Evolutionary conservation across 1,140 invertebrate genomes (phyloP).

Genomic region (Neotoxoptera formosana): DNA sequence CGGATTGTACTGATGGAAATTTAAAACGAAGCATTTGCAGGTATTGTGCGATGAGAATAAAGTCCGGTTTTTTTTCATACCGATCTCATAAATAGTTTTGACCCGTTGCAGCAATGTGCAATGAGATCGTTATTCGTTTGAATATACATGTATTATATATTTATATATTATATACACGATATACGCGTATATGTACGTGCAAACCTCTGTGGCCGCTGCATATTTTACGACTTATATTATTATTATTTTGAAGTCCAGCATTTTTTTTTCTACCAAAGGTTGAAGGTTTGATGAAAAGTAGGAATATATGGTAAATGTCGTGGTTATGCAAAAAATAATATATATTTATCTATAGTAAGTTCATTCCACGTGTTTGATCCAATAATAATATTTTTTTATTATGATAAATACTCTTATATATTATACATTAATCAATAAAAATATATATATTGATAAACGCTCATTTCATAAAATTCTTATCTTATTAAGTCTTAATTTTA

Average conservation of each 20-base stretch:
- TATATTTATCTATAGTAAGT: not conserved
- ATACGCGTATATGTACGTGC: not conserved
- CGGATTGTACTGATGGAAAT: not conserved
- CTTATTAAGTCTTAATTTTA: not conserved
- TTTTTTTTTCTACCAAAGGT: not conserved
- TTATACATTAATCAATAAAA: not conserved
- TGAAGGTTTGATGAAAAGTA: not conserved
- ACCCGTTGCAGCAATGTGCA: not conserved
- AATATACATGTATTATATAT: not conserved
- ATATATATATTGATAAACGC: not conserved
- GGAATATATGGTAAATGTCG: not conserved
- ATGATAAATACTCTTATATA: not conserved
- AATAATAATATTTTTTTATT: not conserved
- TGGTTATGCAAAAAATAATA: not conserved
- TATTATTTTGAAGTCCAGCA: not conserved
- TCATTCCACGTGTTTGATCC: not conserved
- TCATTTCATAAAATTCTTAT: not conserved
- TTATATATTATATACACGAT: not conserved
- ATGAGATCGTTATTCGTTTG: not conserved
- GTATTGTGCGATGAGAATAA: slow-evolving; percentile 11
- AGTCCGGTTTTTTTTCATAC: slow-evolving; percentile 20
- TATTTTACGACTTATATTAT: slow-evolving; percentile 43
- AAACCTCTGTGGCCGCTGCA: not conserved
- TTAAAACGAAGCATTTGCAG: not conserved
- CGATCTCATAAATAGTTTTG: slow-evolving; percentile 36